Evolutionary conservation across 2,888 invertebrate species (phyloP), one percentile per base, ranked within the genome.

Genomic region (Iselma pallidipennis): DNA sequence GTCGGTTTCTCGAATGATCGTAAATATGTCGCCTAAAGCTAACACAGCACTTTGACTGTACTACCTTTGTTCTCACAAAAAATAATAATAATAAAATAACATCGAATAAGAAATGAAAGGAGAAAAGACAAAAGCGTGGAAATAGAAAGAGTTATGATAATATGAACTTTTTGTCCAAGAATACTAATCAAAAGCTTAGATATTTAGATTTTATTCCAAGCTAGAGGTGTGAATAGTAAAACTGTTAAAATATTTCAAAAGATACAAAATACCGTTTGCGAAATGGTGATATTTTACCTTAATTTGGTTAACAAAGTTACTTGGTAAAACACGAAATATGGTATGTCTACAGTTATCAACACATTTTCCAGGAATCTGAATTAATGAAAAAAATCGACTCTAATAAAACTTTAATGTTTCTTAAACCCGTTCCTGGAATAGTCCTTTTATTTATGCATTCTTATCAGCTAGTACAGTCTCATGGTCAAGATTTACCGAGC

Each of bases 11-110:
- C 63, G 76, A 73, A 74, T 74, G 76, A 75, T 76, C 77, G 76
- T 78, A 79, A 78, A 79, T 78, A 77, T 78, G 76, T 76, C 77
- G 73, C 75, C 74, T 63, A 68, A 70, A 76, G 75, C 76, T 73
- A 72, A 68, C 69, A 66, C 71, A 72, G 70, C 74, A 69, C 72
- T 71, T 73, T 67, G 66, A 69, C 67, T 70, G 63, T n/a, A n/a
- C n/a, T n/a, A n/a, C n/a, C n/a, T n/a, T n/a, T n/a, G n/a, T n/a
- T n/a, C 64, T 67, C 62, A 57, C 59, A 68, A 71, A 68, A 68
- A 62, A 60, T 68, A 72, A 67, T 69, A 70, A 71, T 65, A 67
- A 68, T 64, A 14, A 31, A 63, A 65, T n/a, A n/a, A n/a, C n/a
- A n/a, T n/a, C n/a, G n/a, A n/a, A n/a, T n/a, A n/a, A n/a, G n/a